phyloP scores from a whole-genome alignment of 2,888 invertebrate genomes.

The Mylabris sibirica region DNA sequence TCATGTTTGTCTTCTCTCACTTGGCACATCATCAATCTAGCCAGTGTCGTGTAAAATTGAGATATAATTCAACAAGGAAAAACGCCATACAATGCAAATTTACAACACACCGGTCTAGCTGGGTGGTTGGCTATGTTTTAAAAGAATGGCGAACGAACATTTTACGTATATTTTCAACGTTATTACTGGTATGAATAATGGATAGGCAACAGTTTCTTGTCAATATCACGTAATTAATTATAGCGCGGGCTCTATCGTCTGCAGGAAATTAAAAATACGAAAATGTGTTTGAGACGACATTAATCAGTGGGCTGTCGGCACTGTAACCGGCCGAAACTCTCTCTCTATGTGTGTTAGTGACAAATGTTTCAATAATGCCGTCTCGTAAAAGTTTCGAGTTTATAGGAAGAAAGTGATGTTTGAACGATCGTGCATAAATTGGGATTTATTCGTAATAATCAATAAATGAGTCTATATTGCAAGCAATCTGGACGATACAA shows the following conservation, averaged over 20 bases:
- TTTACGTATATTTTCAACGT: neutral
- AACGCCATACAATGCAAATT: neutral
- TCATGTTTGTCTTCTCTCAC: neutral
- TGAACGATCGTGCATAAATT: neutral
- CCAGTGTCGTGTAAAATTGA: neutral
- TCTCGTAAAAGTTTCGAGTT: neutral
- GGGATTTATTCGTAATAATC: neutral
- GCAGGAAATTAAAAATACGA: conserved; percentile 6
- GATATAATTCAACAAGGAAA: neutral
- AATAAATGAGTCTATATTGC: neutral
- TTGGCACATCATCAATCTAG: conserved; percentile 2
- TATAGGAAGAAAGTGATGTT: neutral
- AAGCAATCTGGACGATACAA: neutral
- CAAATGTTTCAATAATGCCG: neutral
- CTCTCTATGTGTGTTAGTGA: neutral
- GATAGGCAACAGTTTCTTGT: conserved; percentile 1
- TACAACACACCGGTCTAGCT: neutral
- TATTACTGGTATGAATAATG: conserved; percentile 3
- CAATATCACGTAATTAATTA: conserved; percentile 10
- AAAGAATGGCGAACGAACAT: neutral
- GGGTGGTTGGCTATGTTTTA: too few relatives aligned
- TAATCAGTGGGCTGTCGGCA: conserved; percentile 1
- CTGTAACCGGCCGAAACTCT: neutral
- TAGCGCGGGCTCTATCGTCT: neutral
- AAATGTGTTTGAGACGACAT: conserved; percentile 3